These are phyloP conservation scores for Anarsia innoxiella DNA, from an alignment of 2,888 invertebrate genomes.

Conservation along the genomic window DNA sequence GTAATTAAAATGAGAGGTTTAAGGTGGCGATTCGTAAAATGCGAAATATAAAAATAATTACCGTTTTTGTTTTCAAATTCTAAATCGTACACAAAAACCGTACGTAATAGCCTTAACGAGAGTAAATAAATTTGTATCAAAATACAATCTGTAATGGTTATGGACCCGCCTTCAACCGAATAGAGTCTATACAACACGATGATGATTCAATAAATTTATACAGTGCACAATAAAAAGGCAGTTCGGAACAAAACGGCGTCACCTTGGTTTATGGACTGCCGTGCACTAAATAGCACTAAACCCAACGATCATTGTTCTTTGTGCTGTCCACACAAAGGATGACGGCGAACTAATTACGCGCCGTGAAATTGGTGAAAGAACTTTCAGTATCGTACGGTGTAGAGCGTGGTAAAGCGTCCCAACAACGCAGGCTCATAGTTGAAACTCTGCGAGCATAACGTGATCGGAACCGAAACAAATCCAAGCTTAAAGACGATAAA, in stretches of 20 bases:
- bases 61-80: not conserved
- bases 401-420: not conserved
- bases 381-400: not conserved
- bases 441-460: no score
- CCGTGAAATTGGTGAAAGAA: not conserved
- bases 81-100: not conserved
- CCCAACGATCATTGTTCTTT: not conserved
- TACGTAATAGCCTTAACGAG: slow-evolving; percentile 36
- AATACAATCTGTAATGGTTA: slow-evolving; percentile 68
- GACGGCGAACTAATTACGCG: not conserved
- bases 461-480: no score
- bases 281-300: slow-evolving; percentile 21
- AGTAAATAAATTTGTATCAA: slow-evolving; percentile 62
- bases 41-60: not conserved
- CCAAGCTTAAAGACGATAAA: no score
- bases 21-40: not conserved
- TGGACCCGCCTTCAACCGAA: slow-evolving; percentile 58
- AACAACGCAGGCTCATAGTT: not conserved
- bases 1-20: slow-evolving; percentile 8
- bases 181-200: slow-evolving; percentile 70
- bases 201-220: slow-evolving; percentile 75
- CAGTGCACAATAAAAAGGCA: slow-evolving; percentile 68
- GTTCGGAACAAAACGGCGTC: slow-evolving; percentile 65
- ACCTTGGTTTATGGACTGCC: slow-evolving; percentile 59
- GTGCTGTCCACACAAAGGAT: no score